Evolutionary conservation across 2,113 vertebrate genomes (phyloP), one percentile per base, ranked within the genome.

Genomic region (Crotalus viridis): DNA sequence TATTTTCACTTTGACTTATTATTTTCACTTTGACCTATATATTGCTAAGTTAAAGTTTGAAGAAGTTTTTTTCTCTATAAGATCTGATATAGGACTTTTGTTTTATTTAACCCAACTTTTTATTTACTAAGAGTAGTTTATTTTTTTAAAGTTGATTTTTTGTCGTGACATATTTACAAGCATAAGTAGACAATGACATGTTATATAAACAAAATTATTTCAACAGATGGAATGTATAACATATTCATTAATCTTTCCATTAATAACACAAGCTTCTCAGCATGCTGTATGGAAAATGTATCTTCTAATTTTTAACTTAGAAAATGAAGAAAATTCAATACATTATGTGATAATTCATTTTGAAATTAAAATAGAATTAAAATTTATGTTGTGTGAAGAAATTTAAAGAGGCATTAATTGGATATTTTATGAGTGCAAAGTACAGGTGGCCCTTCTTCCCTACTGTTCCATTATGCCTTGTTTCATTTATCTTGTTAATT

Each of bases 381-480:
- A 95, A 88, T 87, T 91, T 96, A 85, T 94, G 89, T 61, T 93
- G 43, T 94, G 43, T 95, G 91, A 96, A 90, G 94, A 96, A 89
- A 94, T 89, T 95, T 96, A 95, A 93, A 74, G 94, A 96, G 92
- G 89, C 95, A 95, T 93, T 97, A 96, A 96, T 95, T 95, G 95
- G 91, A 93, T 81, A 93, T 91, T 97, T 95, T 96, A 85, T 93
- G 69, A 28, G 88, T 95, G 91, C 46, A 95, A 94, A 95, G 94
- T 93, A 89, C 91, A 93, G 86, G 15, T 22, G 94, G 85, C 92
- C 19, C 19, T 6, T 21, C 48, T n/a, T 59, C n/a, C 69, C 51
- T 24, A n/a, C 26, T 74, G 33, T 43, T 81, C 74, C 33, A 21
- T 81, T 43, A 81, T 43, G 33, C 33, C 33, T 81, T 43, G 74